Percentiles rank a stretch among this genome's conserved stretches.
Conservation (phyloP, 2,113 vertebrate genomes). For the Cynocephalus volans region DNA sequence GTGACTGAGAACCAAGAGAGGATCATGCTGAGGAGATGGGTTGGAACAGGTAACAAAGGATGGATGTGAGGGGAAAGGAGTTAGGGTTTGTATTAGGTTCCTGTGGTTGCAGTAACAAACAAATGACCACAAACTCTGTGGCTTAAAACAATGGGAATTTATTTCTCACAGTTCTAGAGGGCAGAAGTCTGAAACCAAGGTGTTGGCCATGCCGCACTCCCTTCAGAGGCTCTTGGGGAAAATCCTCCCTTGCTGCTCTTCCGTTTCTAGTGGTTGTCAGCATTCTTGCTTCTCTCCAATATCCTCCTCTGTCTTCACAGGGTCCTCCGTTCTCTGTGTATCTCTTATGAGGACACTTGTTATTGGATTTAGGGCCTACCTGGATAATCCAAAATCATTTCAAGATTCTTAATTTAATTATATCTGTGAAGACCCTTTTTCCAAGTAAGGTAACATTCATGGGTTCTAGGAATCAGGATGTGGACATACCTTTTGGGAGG, state of each 20-base stretch:
- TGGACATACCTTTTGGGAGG: neutral
- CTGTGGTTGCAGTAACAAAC: neutral
- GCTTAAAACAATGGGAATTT: neutral
- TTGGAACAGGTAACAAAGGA: neutral
- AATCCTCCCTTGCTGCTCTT: neutral
- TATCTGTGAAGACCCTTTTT: neutral
- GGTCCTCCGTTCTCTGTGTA: neutral
- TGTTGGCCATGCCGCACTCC: neutral
- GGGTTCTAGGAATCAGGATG: constrained; percentile 26
- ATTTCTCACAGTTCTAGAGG: neutral
- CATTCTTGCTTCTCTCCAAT: neutral
- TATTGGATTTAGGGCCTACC: neutral
- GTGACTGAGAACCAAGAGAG: neutral
- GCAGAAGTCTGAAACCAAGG: neutral
- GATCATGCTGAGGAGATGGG: neutral
- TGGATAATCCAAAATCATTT: neutral
- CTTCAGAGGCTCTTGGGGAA: neutral
- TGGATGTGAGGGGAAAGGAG: neutral
- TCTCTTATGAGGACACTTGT: neutral
- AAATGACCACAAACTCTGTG: neutral
- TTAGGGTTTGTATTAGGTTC: neutral
- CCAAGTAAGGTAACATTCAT: neutral
- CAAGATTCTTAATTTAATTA: neutral
- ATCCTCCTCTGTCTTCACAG: neutral
- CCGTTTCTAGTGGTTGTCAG: neutral